Evolutionary conservation across 2,113 vertebrate species (phyloP), one percentile per base, ranked within the genome.

Genomic region (Calidris pygmaea): DNA sequence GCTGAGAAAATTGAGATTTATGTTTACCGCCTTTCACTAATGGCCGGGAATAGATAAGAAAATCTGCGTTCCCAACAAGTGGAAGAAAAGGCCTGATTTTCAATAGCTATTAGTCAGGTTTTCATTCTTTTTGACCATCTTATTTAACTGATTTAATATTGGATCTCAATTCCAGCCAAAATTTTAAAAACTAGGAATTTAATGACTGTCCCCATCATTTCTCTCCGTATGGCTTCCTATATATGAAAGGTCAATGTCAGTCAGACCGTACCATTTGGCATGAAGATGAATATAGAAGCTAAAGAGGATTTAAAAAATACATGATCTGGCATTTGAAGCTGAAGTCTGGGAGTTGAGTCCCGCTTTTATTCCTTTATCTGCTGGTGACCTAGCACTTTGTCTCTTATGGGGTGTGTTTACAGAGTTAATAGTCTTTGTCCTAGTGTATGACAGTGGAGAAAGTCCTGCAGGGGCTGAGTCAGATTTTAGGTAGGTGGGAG

Each of bases 281-380:
- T 92, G 86, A 97, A 95, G 95, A 95, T 95, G 92, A 87, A 96
- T 96, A 84, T 72, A 89, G 94, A 90, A 95, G 80, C 95, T 95
- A 93, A 97, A 95, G 92, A 96, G 92, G 91, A 93, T 97, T 96
- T 96, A 30, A 97, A 96, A 95, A 95, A 95, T 96, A 97, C 89
- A 95, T 95, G 94, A 90, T 79, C 86, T 95, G 87, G 53, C 77
- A 66, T 92, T 96, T 96, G 77, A 82, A 95, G 94, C 45, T 76
- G 53, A 71, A 89, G 34, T 24, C 39, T 86, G 79, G 60, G 71
- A 67, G 39, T 23, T 10, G 92, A 96, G 77, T 91, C 53, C 66
- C 59, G 39, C 56, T 72, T 93, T 93, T 95, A 77, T 95, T 66
- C 85, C 59, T 89, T 79, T 93, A 83, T 92, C 78, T 93, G 63